Base-by-base conservation (phyloP, 2,113 vertebrate species). In the Chitala chitala region DNA sequence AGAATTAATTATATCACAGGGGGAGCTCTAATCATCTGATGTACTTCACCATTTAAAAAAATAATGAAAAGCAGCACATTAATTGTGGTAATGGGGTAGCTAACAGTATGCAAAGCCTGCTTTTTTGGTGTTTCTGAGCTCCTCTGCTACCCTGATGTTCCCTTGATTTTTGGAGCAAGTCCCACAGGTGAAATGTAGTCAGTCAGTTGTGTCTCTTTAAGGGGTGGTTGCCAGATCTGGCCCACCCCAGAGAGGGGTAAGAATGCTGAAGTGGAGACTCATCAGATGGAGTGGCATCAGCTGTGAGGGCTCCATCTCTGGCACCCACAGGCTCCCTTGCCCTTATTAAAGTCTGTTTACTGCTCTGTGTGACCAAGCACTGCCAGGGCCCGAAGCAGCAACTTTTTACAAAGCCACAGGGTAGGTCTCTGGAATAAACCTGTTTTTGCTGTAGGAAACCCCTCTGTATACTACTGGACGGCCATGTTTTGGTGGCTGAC, bases 231-330 rank as follows among this genome's bases (percentile, higher is more conserved):
- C 59, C 59, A 63, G 33, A 63, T 63, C 13, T 63, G 59, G 59
- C 31, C 38, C 59, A 63, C 20, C 59, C 59, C n/a, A 20, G 38
- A n/a, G n/a, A n/a, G n/a, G n/a, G n/a, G n/a, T n/a, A 63, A 59
- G 9, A 15, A 63, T 0, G 33, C 5, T 63, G 59, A 63, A 63
- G 59, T 63, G 9, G 31, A 33, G 59, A 36, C 59, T 63, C 59
- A 1, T 63, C 29, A 38, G 59, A 29, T 38, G 29, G 59, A 63
- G 59, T 63, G 59, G 59, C n/a, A 63, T 63, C 59, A 63, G 59
- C 59, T 63, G 29, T 63, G 59, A 63, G 20, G n/a, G 59, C 59
- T 63, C 38, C 59, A 63, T 63, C 59, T 38, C 59, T 63, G 59
- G 33, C 59, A 38, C 59, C 59, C 31, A 8, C 8, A 33, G 59